Conservation (phyloP, 2,888 invertebrate species). For the Asteroscopus sphinx region DNA sequence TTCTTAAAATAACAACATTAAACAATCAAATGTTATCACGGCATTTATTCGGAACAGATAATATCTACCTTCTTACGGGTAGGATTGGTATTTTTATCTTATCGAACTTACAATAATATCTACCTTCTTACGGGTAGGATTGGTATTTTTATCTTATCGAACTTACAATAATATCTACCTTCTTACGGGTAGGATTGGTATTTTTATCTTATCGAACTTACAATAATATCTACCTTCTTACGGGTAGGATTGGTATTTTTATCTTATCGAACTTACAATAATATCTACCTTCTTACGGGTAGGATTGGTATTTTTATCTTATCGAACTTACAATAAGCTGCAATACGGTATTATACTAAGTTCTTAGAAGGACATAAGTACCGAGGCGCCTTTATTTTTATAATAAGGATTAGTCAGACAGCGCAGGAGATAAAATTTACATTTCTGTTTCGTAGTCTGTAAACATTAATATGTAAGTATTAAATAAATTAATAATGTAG, state of each 20-base stretch:
- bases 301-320: constrained; percentile 45
- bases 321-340: constrained; percentile 26
- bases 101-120: too few species aligned
- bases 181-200: constrained; percentile 18
- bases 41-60: constrained; percentile 41
- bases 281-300: constrained; percentile 12
- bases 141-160: constrained; percentile 48
- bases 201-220: too few species aligned
- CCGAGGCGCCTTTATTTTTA: neutral
- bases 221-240: constrained; percentile 29
- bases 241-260: constrained; percentile 27
- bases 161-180: constrained; percentile 36
- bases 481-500: constrained; percentile 10
- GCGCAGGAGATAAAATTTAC: neutral
- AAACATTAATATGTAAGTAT: too few species aligned
- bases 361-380: constrained; percentile 18
- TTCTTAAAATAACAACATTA: neutral
- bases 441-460: too few species aligned
- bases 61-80: constrained; percentile 12
- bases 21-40: constrained; percentile 33
- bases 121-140: constrained; percentile 15
- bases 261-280: too few species aligned
- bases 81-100: constrained; percentile 45
- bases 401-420: neutral
- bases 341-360: constrained; percentile 22